Evolutionary conservation across 2,888 invertebrate genomes (phyloP).

Genomic region (Aspidiotus rigidus): DNA sequence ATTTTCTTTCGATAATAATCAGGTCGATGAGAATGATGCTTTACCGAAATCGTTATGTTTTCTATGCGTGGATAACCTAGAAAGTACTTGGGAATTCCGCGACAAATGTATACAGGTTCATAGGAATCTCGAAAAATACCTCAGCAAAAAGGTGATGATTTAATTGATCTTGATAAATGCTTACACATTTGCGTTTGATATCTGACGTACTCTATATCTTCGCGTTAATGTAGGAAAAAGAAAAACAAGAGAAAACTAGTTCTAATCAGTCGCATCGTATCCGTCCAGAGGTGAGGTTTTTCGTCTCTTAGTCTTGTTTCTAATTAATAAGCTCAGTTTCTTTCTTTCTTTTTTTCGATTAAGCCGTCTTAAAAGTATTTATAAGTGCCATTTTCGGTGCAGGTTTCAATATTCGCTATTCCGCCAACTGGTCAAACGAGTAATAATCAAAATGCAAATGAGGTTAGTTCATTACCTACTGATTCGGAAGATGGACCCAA

Average conservation of each 20-base stretch:
- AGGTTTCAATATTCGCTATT: conserved; percentile 32
- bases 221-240: conserved; percentile 13
- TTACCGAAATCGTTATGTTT: conserved; percentile 49
- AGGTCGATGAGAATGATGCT: conserved; percentile 46
- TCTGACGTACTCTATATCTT: neutral
- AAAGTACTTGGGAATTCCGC: conserved; percentile 48
- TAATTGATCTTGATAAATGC: neutral
- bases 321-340: too few relatives aligned
- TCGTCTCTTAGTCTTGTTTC: neutral
- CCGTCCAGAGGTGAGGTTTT: conserved; percentile 24
- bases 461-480: neutral
- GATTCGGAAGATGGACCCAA: conserved; percentile 38
- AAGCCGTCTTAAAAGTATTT: neutral
- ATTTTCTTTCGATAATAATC: conserved; percentile 36
- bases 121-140: conserved; percentile 36
- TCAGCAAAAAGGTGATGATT: conserved; percentile 12
- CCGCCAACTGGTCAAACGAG: neutral
- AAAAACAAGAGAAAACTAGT: conserved; percentile 1
- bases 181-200: neutral
- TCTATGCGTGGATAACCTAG: conserved; percentile 47
- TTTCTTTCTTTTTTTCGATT: neutral
- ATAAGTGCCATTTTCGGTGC: neutral
- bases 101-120: conserved; percentile 45
- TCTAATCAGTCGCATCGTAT: conserved; percentile 9
- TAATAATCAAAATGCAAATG: conserved; percentile 11